These are phyloP conservation scores for Lacanobia oleracea DNA, from an alignment of 2,888 invertebrate genomes.

Conservation along the genomic window DNA sequence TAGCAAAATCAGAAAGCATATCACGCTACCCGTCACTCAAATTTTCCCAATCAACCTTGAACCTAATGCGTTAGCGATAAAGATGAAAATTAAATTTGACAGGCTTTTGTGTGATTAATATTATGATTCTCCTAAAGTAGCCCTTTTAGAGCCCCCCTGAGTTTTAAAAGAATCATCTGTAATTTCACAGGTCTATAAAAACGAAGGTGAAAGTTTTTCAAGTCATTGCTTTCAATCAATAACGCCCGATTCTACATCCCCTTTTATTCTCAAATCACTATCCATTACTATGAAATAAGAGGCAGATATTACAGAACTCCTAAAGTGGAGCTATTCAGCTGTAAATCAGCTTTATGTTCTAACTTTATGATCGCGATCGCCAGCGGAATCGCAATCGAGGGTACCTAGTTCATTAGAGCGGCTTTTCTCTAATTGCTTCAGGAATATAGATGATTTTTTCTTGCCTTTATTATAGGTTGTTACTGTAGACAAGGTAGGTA, in stretches of 20 bases:
- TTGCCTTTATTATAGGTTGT: not conserved
- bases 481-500: not conserved
- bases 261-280: constrained; percentile 15
- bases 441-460: not conserved
- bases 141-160: too few species aligned
- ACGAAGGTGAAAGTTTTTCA: too few species aligned
- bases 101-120: too few species aligned
- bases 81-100: too few species aligned
- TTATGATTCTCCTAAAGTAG: too few species aligned
- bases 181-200: too few species aligned
- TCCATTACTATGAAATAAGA: constrained; percentile 34
- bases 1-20: too few species aligned
- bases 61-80: too few species aligned
- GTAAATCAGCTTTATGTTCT: constrained; percentile 59
- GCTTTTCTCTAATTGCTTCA: constrained; percentile 44
- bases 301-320: constrained; percentile 40
- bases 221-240: not conserved
- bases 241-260: not conserved
- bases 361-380: constrained; percentile 57
- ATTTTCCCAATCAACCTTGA: too few species aligned
- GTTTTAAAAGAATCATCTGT: too few species aligned
- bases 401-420: constrained; percentile 13
- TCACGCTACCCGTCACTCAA: too few species aligned
- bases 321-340: constrained; percentile 31
- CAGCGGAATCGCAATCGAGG: constrained; percentile 40